Conservation (phyloP, 2,888 invertebrate species). For the Crioceris asparagi region DNA sequence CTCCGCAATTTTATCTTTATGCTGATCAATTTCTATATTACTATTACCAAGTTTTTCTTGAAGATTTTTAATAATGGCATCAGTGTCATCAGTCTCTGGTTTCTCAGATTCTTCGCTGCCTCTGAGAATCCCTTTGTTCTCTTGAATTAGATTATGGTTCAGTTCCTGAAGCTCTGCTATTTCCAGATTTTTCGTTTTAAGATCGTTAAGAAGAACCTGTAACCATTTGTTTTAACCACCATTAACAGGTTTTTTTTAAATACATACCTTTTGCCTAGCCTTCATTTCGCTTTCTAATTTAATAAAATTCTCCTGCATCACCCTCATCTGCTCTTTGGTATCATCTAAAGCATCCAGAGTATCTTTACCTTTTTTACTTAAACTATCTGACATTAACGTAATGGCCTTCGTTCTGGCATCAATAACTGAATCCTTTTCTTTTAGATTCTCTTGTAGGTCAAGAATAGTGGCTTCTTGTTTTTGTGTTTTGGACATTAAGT, state of each 20-base stretch:
- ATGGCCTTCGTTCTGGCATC: conserved; percentile 71
- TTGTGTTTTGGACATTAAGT: conserved; percentile 57
- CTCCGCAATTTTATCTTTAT: conserved; percentile 19
- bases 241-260: too few relatives aligned
- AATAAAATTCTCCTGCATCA: conserved; percentile 70
- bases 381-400: conserved; percentile 62
- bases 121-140: conserved; percentile 14
- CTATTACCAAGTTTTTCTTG: conserved; percentile 16
- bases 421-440: conserved; percentile 75
- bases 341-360: conserved; percentile 65
- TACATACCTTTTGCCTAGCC: conserved; percentile 39
- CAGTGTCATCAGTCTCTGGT: conserved; percentile 15
- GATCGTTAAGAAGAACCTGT: conserved; percentile 27
- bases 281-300: conserved; percentile 60
- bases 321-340: conserved; percentile 67
- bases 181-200: conserved; percentile 27
- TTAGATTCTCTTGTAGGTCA: conserved; percentile 72
- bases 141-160: conserved; percentile 15
- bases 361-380: conserved; percentile 58
- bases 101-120: conserved; percentile 10
- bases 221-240: too few relatives aligned
- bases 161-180: conserved; percentile 26
- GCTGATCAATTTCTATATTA: conserved; percentile 17
- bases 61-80: conserved; percentile 10
- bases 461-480: conserved; percentile 66